Conservation (phyloP, 2,888 invertebrate species). For the Strigamia maritima region DNA sequence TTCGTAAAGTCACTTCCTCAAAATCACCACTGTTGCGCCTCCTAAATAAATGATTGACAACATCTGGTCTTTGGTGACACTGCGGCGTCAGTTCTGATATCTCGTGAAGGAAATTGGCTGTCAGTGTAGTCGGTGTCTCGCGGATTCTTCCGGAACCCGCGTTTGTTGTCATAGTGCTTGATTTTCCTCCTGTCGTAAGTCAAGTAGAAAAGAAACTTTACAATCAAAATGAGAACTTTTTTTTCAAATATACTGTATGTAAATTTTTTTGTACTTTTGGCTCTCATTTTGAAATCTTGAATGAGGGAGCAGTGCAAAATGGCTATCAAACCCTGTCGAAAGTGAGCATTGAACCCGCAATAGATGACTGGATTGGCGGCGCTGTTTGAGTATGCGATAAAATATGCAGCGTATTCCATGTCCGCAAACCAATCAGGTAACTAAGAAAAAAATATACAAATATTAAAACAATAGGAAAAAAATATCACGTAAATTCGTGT, state of each 20-base stretch:
- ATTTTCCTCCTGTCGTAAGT: slow-evolving; percentile 22
- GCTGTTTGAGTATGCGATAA: slow-evolving; percentile 53
- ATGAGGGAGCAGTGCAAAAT: slow-evolving; percentile 43
- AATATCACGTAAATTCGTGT: too few relatives aligned
- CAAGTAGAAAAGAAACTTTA: neutral
- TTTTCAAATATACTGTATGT: neutral
- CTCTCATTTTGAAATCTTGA: slow-evolving; percentile 39
- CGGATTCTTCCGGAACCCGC: slow-evolving; percentile 12
- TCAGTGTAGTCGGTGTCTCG: slow-evolving; percentile 10
- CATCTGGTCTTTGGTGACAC: neutral
- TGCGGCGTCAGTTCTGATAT: neutral
- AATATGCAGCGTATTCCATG: slow-evolving; percentile 51
- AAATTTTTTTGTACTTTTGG: slow-evolving; percentile 24
- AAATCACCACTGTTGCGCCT: neutral
- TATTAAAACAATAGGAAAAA: too few relatives aligned
- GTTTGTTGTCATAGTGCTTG: slow-evolving; percentile 28
- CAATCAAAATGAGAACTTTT: neutral
- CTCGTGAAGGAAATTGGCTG: neutral
- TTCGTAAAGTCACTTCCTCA: neutral
- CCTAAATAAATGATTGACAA: neutral
- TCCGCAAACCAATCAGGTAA: slow-evolving; percentile 51
- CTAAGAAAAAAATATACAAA: slow-evolving; percentile 46
- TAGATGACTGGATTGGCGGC: slow-evolving; percentile 54
- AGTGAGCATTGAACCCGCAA: slow-evolving; percentile 54
- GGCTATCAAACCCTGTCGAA: slow-evolving; percentile 50